Evolutionary conservation across 2,797 vertebrate species (phyloP), one percentile per base, ranked within the genome.

Genomic region (Phaenicophaeus curvirostris): DNA sequence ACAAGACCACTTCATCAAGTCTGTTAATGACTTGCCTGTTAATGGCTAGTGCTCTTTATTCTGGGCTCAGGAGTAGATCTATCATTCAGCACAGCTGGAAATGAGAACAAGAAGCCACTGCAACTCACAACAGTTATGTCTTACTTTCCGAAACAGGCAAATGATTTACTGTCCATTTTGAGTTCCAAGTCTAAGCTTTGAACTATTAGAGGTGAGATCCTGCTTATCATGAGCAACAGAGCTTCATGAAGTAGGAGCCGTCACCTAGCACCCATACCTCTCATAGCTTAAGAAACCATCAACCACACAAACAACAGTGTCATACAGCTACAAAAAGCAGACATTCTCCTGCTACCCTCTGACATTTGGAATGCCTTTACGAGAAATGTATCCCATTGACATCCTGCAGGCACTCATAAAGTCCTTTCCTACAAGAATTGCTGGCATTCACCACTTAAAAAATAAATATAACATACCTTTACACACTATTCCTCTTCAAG

Each of bases 1-100:
- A 93, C 90, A 93, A 51, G 80, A 53, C 42, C 55, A 25, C 85
- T 95, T 96, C 77, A 90, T 78, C 95, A 87, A 85, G 37, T 87
- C 62, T 73, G 21, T 54, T 81, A 86, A 81, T 72, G 76, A 81
- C 80, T 84, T 54, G 18, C 62, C 54, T 95, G 27, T 72, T 93
- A 72, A 84, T 11, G 69, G 66, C 58, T 58, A 35, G 27, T 55
- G 61, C 21, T 92, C 51, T 62, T 78, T 78, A 39, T 59, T 69
- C 88, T 33, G 63, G 71, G 46, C 55, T 85, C 42, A 16, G 67
- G 4, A 92, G 71, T 55, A 82, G 62, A 92, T 44, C 33, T 51
- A 42, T 92, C 86, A 87, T 25, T 93, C 86, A 95, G 42, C 71
- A 87, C 71, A 79, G 62, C 67, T 82, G 80, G 71, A 86, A 87